Evolutionary conservation across 2,113 vertebrate genomes (phyloP).

Genomic region (Jacana jacana): DNA sequence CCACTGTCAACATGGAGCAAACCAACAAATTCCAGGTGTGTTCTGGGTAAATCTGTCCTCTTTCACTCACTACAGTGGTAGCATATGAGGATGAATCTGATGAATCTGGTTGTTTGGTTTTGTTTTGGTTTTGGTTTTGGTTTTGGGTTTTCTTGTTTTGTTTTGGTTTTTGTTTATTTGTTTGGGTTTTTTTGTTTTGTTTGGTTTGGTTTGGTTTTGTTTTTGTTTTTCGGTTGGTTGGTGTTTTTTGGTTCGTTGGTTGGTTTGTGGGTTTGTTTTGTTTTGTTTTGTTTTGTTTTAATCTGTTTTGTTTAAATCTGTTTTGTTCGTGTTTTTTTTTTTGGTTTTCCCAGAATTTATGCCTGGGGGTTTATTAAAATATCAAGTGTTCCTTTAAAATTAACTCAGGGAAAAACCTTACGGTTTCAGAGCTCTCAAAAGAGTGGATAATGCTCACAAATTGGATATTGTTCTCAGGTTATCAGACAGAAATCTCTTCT

Average conservation of each 20-base stretch:
- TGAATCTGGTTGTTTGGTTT: too few species aligned
- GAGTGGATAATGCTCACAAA: neutral
- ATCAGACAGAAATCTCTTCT: conserved; percentile 7
- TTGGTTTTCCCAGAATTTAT: neutral
- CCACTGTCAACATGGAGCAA: neutral
- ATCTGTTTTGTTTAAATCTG: too few species aligned
- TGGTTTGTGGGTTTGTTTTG: too few species aligned
- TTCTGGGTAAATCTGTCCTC: conserved; percentile 7
- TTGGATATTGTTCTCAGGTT: neutral
- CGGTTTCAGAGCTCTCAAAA: neutral
- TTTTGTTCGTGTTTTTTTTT: too few species aligned
- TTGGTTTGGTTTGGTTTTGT: too few species aligned
- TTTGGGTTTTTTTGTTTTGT: too few species aligned
- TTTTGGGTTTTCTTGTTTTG: too few species aligned
- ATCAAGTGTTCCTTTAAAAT: conserved; percentile 16
- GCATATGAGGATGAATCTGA: neutral
- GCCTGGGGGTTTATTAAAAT: neutral
- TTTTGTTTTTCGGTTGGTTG: too few species aligned
- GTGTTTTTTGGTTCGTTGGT: too few species aligned
- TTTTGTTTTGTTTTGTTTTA: too few species aligned
- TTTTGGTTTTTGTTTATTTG: accelerated
- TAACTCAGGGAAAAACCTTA: neutral
- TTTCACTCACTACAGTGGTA: neutral
- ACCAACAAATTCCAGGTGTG: neutral
- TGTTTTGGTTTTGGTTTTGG: too few species aligned